These are phyloP conservation scores for Huso huso DNA, from an alignment of 2,797 vertebrate species.

Conservation along the genomic window DNA sequence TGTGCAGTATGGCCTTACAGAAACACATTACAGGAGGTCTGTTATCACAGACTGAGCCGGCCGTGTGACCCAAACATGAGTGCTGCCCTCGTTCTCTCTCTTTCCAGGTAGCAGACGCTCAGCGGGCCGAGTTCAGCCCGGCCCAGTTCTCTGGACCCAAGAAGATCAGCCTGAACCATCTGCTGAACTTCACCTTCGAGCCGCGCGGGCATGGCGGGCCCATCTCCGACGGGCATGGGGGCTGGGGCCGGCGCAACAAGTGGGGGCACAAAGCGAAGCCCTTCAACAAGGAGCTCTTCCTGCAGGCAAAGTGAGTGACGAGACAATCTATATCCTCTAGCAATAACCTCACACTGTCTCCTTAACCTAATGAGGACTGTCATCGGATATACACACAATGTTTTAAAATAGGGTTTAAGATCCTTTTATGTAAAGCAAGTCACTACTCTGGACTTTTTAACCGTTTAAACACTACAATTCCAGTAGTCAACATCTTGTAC, in stretches of 20 bases:
- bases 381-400: background rate
- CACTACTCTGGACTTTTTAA: no score
- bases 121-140: slow-evolving; percentile 96
- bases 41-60: background rate
- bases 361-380: background rate
- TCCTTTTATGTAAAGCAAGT: no score
- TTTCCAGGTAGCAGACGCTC: slow-evolving; percentile 88
- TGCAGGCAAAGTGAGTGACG: slow-evolving; percentile 91
- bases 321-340: background rate
- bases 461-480: no score
- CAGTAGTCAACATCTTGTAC: no score
- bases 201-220: slow-evolving; percentile 76
- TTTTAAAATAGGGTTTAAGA: background rate
- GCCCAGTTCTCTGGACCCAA: slow-evolving; percentile 96
- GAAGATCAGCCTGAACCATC: slow-evolving; percentile 96
- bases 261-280: slow-evolving; percentile 94
- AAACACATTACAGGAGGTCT: background rate
- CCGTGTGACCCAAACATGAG: no score
- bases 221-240: slow-evolving; percentile 73
- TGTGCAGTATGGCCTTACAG: background rate
- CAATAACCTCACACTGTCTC: background rate
- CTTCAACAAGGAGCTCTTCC: slow-evolving; percentile 96
- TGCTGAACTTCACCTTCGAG: slow-evolving; percentile 97
- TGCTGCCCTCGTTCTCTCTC: background rate
- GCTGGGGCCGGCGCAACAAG: slow-evolving; percentile 91